phyloP scores from a whole-genome alignment of 2,888 invertebrate species.

The Eristalis pertinax region DNA sequence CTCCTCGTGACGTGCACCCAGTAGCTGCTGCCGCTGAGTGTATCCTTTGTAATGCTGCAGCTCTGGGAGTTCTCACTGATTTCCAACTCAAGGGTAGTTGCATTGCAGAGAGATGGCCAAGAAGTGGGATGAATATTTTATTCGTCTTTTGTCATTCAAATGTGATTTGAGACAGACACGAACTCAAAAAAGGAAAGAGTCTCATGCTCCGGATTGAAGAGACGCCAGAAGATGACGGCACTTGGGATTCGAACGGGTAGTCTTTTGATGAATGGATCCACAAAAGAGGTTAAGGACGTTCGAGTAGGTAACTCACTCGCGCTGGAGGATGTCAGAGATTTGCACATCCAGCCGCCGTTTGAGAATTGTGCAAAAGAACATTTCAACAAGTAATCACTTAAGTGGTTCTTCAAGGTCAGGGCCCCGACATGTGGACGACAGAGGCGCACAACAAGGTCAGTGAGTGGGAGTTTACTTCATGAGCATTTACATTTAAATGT shows the following conservation, averaged over 20 bases:
- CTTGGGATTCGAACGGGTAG: conserved; percentile 24
- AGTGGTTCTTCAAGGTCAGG: neutral
- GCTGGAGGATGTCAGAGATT: conserved; percentile 39
- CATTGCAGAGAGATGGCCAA: neutral
- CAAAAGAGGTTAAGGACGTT: conserved; percentile 59
- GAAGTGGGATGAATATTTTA: conserved; percentile 52
- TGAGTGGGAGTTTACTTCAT: too few relatives aligned
- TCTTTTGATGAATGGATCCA: conserved; percentile 4
- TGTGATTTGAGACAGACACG: conserved; percentile 30
- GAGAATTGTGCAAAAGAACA: conserved; percentile 1
- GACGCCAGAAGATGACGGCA: conserved; percentile 14
- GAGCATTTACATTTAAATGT: too few relatives aligned
- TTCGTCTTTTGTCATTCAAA: conserved; percentile 67
- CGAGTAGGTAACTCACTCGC: conserved; percentile 36
- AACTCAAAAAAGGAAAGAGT: conserved; percentile 5
- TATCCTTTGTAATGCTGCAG: conserved; percentile 27
- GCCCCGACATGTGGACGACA: neutral
- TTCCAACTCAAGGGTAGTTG: conserved; percentile 56
- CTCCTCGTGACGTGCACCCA: neutral
- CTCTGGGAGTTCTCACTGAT: conserved; percentile 41
- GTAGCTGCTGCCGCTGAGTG: neutral
- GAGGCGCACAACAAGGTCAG: too few relatives aligned
- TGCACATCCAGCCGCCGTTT: conserved; percentile 18
- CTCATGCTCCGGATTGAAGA: conserved; percentile 24
- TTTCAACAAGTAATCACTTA: neutral